These are phyloP conservation scores for Hyaena hyaena DNA, from an alignment of 2,113 vertebrate genomes.

Conservation along the genomic window DNA sequence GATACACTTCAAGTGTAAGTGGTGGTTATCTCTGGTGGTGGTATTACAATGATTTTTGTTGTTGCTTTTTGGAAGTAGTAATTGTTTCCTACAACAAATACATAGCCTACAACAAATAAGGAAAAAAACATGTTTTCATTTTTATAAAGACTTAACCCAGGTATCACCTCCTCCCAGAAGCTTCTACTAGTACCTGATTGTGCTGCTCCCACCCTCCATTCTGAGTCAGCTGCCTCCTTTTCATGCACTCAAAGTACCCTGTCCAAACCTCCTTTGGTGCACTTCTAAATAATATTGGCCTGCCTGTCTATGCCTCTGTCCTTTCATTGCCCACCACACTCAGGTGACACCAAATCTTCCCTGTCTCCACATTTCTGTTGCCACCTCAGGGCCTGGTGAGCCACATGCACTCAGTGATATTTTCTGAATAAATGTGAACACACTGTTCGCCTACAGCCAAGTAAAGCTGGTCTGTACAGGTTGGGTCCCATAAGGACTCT, in stretches of 20 bases:
- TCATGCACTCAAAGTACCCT: not conserved
- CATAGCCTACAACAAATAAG: not conserved
- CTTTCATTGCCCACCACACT: not conserved
- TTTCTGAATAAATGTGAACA: not conserved
- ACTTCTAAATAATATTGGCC: not conserved
- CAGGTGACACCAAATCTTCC: not conserved
- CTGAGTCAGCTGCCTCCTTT: not conserved
- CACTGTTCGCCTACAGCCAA: not conserved
- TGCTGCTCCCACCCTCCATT: not conserved
- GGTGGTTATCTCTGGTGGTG: not conserved
- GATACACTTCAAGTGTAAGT: not conserved
- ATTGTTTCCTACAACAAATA: not conserved
- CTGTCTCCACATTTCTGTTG: not conserved
- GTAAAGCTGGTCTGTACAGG: not conserved
- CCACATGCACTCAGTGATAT: not conserved
- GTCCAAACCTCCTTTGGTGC: not conserved
- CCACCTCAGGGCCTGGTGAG: not conserved
- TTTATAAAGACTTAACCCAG: not conserved
- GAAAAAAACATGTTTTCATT: not conserved
- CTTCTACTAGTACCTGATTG: not conserved
- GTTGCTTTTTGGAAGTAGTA: not conserved
- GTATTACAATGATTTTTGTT: not conserved
- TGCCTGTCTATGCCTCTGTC: not conserved
- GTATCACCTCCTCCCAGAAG: not conserved
- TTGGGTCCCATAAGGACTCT: not conserved